These are phyloP conservation scores for Polyommatus iphigenia DNA, from an alignment of 2,888 invertebrate genomes.

Conservation along the genomic window DNA sequence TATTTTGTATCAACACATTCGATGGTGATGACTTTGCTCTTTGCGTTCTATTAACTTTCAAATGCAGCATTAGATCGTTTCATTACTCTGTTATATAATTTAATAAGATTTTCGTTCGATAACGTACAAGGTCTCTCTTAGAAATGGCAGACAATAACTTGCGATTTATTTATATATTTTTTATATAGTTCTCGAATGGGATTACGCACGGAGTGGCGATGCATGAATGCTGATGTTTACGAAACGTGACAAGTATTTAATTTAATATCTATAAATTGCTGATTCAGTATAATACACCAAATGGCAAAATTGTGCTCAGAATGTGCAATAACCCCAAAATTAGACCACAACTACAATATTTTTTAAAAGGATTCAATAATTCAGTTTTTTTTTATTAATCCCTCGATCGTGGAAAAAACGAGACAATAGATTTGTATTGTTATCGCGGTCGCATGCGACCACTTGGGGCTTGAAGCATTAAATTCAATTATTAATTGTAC, in stretches of 20 bases:
- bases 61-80: constrained; percentile 32
- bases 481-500: background rate
- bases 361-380: background rate
- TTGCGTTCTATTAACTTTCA: constrained; percentile 32
- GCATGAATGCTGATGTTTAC: background rate
- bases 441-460: no score
- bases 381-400: no score
- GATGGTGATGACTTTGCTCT: constrained; percentile 48
- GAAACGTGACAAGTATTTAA: background rate
- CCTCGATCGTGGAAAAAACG: no score
- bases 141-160: constrained; percentile 44
- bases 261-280: background rate
- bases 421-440: no score
- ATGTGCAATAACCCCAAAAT: background rate
- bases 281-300: background rate
- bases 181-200: background rate
- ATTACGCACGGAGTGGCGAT: background rate
- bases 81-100: constrained; percentile 39
- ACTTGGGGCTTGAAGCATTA: no score
- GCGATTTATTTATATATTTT: constrained; percentile 33
- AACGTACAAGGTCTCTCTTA: constrained; percentile 46
- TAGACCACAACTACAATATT: background rate
- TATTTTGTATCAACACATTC: constrained; percentile 66
- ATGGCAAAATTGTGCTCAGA: background rate
- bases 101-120: constrained; percentile 42